These are phyloP conservation scores for Rhinichthys osculus DNA, from an alignment of 2,797 vertebrate species.

Conservation along the genomic window DNA sequence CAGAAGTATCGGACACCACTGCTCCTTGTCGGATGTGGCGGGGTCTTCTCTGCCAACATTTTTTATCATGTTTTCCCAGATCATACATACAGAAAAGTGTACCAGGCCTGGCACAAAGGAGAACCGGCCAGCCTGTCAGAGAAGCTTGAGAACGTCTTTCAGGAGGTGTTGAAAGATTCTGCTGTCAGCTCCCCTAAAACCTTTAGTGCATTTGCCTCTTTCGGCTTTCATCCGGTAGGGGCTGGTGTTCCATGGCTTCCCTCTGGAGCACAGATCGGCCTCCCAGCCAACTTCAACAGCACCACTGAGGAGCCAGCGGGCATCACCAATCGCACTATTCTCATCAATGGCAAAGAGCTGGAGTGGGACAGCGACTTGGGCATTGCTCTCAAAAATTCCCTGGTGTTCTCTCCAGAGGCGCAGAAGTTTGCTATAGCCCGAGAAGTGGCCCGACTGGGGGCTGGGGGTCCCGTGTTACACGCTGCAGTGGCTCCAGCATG, in stretches of 20 bases:
- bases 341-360: constrained; percentile 83
- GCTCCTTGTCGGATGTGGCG: constrained; percentile 81
- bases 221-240: constrained; percentile 88
- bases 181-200: constrained; percentile 66
- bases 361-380: constrained; percentile 84
- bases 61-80: constrained; percentile 87
- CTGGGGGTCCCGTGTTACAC: constrained; percentile 72
- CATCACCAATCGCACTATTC: constrained; percentile 79
- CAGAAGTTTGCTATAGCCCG: constrained; percentile 91
- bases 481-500: constrained; percentile 83
- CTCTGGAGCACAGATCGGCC: constrained; percentile 84
- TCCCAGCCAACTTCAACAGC: constrained; percentile 89
- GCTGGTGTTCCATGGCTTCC: constrained; percentile 90
- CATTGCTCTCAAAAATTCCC: constrained; percentile 77
- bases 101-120: constrained; percentile 89
- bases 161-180: constrained; percentile 83
- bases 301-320: constrained; percentile 70
- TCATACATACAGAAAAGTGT: constrained; percentile 80
- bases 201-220: constrained; percentile 85
- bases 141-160: constrained; percentile 80
- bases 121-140: constrained; percentile 78
- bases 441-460: constrained; percentile 84
- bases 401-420: constrained; percentile 83
- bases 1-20: constrained; percentile 85
- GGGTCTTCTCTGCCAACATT: constrained; percentile 84